Evolutionary conservation across 2,888 invertebrate species (phyloP).

Genomic region (Macaria notata): DNA sequence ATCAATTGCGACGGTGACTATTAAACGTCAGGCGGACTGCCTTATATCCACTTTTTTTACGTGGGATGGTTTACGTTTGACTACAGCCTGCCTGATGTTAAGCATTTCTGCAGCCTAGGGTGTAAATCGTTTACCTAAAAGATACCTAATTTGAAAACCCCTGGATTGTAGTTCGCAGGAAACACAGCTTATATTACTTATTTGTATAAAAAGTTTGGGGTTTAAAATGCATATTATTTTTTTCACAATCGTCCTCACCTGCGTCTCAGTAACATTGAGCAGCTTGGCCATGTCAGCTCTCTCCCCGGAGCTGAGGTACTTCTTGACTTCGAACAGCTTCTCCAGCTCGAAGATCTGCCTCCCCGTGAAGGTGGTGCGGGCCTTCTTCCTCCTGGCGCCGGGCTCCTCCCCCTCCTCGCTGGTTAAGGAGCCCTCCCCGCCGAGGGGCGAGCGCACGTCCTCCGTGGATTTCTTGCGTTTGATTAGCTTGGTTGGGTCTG

Average conservation of each 20-base stretch:
- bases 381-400: conserved; percentile 88
- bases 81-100: no score
- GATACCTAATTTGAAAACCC: no score
- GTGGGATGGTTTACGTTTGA: no score
- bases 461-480: conserved; percentile 77
- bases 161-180: no score
- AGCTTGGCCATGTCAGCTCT: conserved; percentile 96
- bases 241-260: conserved; percentile 84
- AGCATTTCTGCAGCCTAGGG: no score
- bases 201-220: no score
- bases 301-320: conserved; percentile 97
- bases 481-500: conserved; percentile 67
- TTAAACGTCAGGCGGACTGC: no score
- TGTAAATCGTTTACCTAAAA: no score
- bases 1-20: no score
- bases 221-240: no score
- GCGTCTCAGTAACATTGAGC: conserved; percentile 97
- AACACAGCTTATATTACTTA: no score
- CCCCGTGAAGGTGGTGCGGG: conserved; percentile 97
- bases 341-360: conserved; percentile 98
- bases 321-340: conserved; percentile 97
- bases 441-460: conserved; percentile 68
- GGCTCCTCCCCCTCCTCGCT: conserved; percentile 80
- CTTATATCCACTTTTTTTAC: no score
- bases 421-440: conserved; percentile 70